phyloP scores from a whole-genome alignment of 2,113 vertebrate genomes.

The Pterocles orientalis region DNA sequence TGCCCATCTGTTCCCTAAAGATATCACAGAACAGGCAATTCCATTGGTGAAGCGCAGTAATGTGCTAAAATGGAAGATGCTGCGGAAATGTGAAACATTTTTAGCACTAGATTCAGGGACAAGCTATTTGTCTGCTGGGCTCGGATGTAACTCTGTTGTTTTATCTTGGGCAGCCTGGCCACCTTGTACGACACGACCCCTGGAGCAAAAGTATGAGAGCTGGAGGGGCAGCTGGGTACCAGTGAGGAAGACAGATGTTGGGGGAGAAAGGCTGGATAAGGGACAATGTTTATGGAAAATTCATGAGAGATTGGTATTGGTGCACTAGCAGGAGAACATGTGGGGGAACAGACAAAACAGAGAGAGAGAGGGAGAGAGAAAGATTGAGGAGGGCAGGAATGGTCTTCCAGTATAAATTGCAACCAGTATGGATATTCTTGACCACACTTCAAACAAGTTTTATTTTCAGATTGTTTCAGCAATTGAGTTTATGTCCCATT shows the following conservation, averaged over 20 bases:
- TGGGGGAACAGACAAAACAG: background rate
- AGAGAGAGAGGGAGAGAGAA: background rate
- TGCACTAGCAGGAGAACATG: background rate
- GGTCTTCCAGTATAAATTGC: background rate
- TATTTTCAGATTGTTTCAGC: background rate
- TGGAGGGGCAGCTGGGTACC: background rate
- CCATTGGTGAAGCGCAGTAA: background rate
- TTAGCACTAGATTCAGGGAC: background rate
- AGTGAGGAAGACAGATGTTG: background rate
- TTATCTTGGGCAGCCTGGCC: background rate
- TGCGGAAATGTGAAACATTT: background rate
- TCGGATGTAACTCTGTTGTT: background rate
- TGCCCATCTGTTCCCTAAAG: background rate
- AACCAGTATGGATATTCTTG: background rate
- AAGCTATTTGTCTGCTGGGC: background rate
- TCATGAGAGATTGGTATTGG: background rate
- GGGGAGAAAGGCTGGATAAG: background rate
- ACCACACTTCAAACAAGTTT: background rate
- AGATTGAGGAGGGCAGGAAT: background rate
- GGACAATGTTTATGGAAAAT: background rate
- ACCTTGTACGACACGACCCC: background rate
- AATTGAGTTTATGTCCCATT: background rate
- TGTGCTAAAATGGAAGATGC: background rate
- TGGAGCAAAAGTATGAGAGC: background rate
- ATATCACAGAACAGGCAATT: background rate